Conservation (phyloP, 2,888 invertebrate genomes). For the Synanthedon myopaeformis region DNA sequence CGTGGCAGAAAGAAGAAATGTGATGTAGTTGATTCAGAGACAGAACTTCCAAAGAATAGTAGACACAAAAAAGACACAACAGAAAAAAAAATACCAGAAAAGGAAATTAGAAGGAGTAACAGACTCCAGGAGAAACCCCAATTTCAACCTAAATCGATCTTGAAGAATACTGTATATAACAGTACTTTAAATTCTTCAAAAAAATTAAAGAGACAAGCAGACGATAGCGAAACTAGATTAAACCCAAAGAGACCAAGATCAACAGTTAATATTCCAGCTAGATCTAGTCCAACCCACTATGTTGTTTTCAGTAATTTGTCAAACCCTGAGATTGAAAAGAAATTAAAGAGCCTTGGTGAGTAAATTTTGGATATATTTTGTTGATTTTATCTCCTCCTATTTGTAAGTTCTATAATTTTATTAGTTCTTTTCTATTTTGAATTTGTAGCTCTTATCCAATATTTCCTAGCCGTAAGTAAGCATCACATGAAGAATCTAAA, state of each 20-base stretch:
- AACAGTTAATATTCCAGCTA: slow-evolving; percentile 12
- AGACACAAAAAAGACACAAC: neutral
- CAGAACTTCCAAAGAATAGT: neutral
- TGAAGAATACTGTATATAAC: slow-evolving; percentile 15
- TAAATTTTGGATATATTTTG: neutral
- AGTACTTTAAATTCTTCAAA: slow-evolving; percentile 24
- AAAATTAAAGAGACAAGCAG: slow-evolving; percentile 27
- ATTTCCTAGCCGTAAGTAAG: no score
- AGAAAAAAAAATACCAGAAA: neutral
- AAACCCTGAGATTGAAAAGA: slow-evolving; percentile 31
- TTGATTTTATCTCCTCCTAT: neutral
- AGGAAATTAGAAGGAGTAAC: slow-evolving; percentile 35
- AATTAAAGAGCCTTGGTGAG: slow-evolving; percentile 48
- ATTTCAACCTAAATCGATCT: slow-evolving; percentile 3
- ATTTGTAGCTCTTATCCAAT: no score
- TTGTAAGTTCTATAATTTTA: no score
- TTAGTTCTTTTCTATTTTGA: no score
- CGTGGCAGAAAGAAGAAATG: slow-evolving; percentile 2
- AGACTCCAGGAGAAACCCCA: slow-evolving; percentile 24
- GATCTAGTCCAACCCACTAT: slow-evolving; percentile 24
- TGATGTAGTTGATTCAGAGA: neutral
- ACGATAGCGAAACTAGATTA: slow-evolving; percentile 19
- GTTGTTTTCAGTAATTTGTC: slow-evolving; percentile 54
- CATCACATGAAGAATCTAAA: no score
- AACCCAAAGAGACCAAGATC: slow-evolving; percentile 28